These are phyloP conservation scores for Grus americana DNA, from an alignment of 2,113 vertebrate species.

Conservation along the genomic window DNA sequence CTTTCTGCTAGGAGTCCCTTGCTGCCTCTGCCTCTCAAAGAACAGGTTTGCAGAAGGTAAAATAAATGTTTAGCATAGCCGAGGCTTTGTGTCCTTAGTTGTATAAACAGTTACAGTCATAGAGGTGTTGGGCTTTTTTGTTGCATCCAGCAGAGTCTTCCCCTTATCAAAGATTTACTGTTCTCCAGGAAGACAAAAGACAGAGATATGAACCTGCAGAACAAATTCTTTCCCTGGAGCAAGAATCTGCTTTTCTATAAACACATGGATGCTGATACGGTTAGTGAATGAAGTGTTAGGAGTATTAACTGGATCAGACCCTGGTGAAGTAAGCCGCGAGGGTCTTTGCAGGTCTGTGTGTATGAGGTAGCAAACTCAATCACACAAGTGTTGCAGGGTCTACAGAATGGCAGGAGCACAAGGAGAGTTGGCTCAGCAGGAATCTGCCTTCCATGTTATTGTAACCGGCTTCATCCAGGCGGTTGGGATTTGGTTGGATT, in stretches of 20 bases:
- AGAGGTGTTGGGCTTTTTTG: neutral
- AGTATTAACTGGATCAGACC: neutral
- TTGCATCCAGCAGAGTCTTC: neutral
- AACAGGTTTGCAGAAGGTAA: neutral
- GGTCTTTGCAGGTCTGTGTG: neutral
- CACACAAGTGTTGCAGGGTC: neutral
- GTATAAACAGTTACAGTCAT: neutral
- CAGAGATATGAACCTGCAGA: neutral
- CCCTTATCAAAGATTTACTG: neutral
- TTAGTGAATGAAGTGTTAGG: neutral
- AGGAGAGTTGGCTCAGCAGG: neutral
- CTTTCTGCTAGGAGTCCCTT: neutral
- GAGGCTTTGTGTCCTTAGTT: neutral
- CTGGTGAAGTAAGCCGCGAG: neutral
- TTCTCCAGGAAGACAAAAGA: neutral
- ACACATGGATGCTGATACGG: neutral
- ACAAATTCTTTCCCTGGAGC: neutral
- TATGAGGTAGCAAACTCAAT: neutral
- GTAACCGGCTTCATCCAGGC: neutral
- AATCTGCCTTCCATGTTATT: fast-evolving
- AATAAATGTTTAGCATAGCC: neutral
- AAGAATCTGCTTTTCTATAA: neutral
- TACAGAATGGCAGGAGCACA: neutral
- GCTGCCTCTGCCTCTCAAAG: neutral
- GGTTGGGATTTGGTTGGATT: fast-evolving